Evolutionary conservation across 2,888 invertebrate genomes (phyloP), one percentile per base, ranked within the genome.

Genomic region (Lithophane leautieri): DNA sequence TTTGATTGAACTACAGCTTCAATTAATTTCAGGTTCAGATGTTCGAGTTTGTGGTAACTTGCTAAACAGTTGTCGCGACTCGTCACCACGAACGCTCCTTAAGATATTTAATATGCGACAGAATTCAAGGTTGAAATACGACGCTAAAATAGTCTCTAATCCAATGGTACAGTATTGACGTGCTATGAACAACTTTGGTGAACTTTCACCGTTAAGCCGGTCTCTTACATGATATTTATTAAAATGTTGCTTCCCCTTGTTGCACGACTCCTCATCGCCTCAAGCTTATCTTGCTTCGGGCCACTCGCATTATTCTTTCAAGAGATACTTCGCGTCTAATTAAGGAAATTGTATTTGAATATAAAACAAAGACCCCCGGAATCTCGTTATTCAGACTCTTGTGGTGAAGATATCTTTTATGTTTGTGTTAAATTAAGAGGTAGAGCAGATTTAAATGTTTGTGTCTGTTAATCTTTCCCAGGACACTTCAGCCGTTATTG

Each of bases 331-430:
- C 90, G 85, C 88, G 88, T 93, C 90, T 93, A 94, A 95, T 94
- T 94, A 94, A 92, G 91, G 88, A 92, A 93, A 94, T 93, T 92
- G 92, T 93, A 92, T 94, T 94, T 92, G 90, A 93, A 93, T 92
- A 92, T 91, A 89, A 91, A 93, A 92, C 91, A 92, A 92, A 92
- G 89, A 85, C 76, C 73, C 85, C 81, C 86, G 84, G 84, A 87
- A 92, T 89, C 88, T 90, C 88, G 89, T 92, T 92, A 91, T 90
- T 90, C 86, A 88, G 84, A 83, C 85, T 89, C 87, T 89, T 89
- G 89, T 85, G 85, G 85, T 52, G 12, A 60, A 67, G 58, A 54
- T 86, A 84, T 90, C 89, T 91, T 90, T 91, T 89, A 86, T 90
- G 88, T 91, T 90, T 86, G 86, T 86, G 88, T 89, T 85, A 87